Evolutionary conservation across 2,113 vertebrate species (phyloP), one percentile per base, ranked within the genome.

Genomic region (Centropus unirufus): DNA sequence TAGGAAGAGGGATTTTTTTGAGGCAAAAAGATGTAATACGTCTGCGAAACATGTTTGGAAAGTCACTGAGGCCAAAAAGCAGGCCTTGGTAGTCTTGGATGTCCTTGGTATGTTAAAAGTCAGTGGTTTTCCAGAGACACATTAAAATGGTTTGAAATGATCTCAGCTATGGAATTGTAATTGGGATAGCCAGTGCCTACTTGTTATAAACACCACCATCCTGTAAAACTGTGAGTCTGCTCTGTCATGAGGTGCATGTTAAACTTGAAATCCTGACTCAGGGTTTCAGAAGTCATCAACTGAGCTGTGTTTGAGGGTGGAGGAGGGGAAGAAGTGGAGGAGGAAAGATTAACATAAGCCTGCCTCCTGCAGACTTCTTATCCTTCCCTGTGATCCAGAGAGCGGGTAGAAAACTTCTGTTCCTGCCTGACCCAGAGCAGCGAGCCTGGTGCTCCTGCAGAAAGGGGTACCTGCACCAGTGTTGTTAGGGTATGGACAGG

Each of bases 381-480:
- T 70, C 63, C 75, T 34, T 87, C 17, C 30, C 69, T 7, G 14
- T 62, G 70, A 82, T 64, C 55, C 44, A 12, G 0, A 0, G 23
- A 51, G 61, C 44, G 30, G 49, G 44, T 75, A 52, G 69, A 52
- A 72, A 79, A 68, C 27, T 62, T 69, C 51, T 76, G 19, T 44
- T 89, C 29, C 34, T 59, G 36, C 27, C 62, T 85, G 42, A 63
- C 42, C 29, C 27, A 1, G 1, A 11, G 70, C 64, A 49, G 40
- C 0, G 1, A 73, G 22, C 52, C 27, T n/a, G 13, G 13, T 36
- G 27, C 58, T 74, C 19, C 59, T 52, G 8, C 0, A 0, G 29
- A 1, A 13, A 54, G 54, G 32, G 9, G 4, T 16, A 16, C 51
- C 42, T 63, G 79, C 34, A 22, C 89, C 11, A 5, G 8, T 34